Conservation (phyloP, 2,888 invertebrate species). For the Melieria picta region DNA sequence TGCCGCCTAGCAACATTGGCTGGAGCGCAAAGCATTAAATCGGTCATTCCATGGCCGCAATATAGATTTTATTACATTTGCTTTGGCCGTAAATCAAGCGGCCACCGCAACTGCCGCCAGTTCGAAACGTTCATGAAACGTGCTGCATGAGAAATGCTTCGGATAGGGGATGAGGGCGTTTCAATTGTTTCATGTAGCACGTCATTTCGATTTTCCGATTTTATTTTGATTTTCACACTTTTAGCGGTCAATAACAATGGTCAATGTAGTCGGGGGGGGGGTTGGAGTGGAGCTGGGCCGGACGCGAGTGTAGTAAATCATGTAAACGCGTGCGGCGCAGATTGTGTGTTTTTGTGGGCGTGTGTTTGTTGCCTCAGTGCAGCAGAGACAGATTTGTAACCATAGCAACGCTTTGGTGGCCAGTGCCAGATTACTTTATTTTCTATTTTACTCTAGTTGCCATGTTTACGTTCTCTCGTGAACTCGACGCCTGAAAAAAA, state of each 20-base stretch:
- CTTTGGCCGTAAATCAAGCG: constrained; percentile 20
- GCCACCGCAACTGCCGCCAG: not conserved
- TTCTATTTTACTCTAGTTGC: too few species aligned
- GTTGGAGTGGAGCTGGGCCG: not conserved
- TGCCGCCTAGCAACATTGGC: not conserved
- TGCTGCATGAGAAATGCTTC: not conserved
- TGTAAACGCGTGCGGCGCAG: not conserved
- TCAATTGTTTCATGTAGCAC: not conserved
- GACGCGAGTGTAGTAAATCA: not conserved
- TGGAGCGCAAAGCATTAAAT: not conserved
- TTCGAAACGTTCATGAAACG: not conserved
- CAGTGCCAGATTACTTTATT: too few species aligned
- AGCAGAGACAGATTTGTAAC: too few species aligned
- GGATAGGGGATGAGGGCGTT: not conserved
- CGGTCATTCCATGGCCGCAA: not conserved
- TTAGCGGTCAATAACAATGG: not conserved
- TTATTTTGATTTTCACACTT: constrained; percentile 7
- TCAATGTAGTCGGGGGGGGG: not conserved
- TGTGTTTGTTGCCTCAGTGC: not conserved
- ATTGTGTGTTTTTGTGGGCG: not conserved
- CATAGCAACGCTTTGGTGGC: too few species aligned
- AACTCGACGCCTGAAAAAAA: too few species aligned
- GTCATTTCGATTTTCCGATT: not conserved
- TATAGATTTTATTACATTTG: constrained; percentile 26
- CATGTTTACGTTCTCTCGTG: too few species aligned